phyloP scores from a whole-genome alignment of 2,113 vertebrate species.

The Gymnobelideus leadbeateri region DNA sequence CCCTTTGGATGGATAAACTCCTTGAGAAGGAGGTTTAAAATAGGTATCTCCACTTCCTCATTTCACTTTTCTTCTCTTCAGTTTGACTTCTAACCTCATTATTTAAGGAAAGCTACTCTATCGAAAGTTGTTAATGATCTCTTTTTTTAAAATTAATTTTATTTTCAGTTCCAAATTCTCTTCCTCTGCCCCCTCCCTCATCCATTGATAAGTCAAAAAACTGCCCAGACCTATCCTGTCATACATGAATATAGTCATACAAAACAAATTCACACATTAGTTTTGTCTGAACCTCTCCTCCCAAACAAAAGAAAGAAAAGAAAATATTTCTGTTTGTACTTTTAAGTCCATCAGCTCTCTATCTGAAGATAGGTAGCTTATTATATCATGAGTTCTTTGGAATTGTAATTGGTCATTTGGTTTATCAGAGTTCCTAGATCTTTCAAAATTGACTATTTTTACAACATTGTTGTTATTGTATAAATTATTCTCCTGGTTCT shows the following conservation, averaged over 20 bases:
- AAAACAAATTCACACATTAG: neutral
- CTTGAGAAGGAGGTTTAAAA: neutral
- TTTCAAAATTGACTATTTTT: neutral
- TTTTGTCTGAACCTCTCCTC: neutral
- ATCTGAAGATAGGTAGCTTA: neutral
- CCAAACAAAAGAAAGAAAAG: neutral
- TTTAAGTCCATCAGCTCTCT: neutral
- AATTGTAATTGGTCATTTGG: neutral
- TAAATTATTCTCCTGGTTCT: neutral
- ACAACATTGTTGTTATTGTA: neutral
- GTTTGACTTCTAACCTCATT: neutral
- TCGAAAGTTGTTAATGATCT: neutral
- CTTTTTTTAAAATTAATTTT: neutral
- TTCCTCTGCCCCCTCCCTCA: neutral
- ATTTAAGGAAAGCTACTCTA: neutral
- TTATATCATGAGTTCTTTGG: neutral
- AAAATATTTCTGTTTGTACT: neutral
- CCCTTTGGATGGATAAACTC: neutral
- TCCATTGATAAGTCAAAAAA: neutral
- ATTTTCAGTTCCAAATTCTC: neutral
- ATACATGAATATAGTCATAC: neutral
- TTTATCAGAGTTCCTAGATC: neutral
- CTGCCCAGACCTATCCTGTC: neutral
- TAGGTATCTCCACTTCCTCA: neutral
- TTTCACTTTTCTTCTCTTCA: neutral